Base-by-base conservation (phyloP, 1,140 invertebrate species). In the Lordiphosa clarofinis region DNA sequence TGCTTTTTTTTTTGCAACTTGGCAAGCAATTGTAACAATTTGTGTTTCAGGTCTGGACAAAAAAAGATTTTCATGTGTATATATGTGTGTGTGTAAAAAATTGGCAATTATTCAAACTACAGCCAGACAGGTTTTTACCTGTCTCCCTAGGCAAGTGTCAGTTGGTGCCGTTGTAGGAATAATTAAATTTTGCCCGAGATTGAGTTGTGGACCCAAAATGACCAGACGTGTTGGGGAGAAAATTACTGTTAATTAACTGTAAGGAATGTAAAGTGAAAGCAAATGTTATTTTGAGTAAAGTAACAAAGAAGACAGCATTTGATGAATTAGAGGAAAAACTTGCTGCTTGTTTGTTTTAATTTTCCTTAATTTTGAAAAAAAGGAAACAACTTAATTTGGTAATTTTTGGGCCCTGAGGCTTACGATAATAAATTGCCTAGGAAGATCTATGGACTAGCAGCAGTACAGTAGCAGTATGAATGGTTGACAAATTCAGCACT, bases 81-180 rank as follows among this genome's bases (percentile, higher is more conserved):
- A 24, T 68, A 55, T 38, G 62, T 8, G 13, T 37, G 36, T 43
- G 56, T 60, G 64, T 65, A 60, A 54, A 71, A 81, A 75, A 82
- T 82, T 81, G 75, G 43, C 71, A 71, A 75, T 81, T 81, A 82
- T 82, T 81, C 76, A 82, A 76, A 60, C 47, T 62, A 73, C 54
- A 72, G 58, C 46, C 59, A 38, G 64, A 69, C 71, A 64, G 52
- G 71, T 74, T 74, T 69, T 56, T 66, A 53, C 52, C 28, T 52
- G 24, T 33, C 24, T 19, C 13, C 11, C n/a, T 15, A 31, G 37
- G 35, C n/a, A 11, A 15, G 37, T 38, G 44, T 62, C 69, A 46
- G n/a, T 42, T 44, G 21, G 37, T 44, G 35, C 33, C 33, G 28
- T 44, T 43, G 28, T 24, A 47, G 48, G 42, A 66, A 79, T 81